A percentile compares a stretch with the other conserved stretches of the same genome.
These are phyloP conservation scores for Ranitomeya imitator DNA, from an alignment of 2,113 vertebrate species.

Conservation along the genomic window DNA sequence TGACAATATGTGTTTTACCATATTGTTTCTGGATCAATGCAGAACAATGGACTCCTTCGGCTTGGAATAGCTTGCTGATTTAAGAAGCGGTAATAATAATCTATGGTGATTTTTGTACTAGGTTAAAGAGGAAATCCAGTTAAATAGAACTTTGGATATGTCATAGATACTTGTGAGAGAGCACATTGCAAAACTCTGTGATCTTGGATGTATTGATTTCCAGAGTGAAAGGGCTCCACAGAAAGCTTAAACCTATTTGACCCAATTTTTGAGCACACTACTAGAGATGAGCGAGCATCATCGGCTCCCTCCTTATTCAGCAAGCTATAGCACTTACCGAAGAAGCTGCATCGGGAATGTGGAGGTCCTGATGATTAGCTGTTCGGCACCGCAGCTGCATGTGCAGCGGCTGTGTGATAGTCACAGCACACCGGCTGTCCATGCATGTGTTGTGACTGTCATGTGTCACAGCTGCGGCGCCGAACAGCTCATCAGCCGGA, in stretches of 20 bases:
- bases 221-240: neutral
- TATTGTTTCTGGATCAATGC: constrained; percentile 43
- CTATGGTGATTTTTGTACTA: neutral
- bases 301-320: too few relatives aligned
- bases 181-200: neutral
- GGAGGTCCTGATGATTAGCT: too few relatives aligned
- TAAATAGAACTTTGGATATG: neutral
- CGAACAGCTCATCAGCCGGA: too few relatives aligned
- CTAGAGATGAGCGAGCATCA: too few relatives aligned
- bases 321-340: too few relatives aligned
- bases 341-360: too few relatives aligned
- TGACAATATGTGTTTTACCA: constrained; percentile 47
- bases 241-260: neutral
- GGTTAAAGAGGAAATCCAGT: neutral
- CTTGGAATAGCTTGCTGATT: neutral
- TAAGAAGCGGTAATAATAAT: constrained; percentile 9
- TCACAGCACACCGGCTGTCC: too few relatives aligned
- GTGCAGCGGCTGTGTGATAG: too few relatives aligned
- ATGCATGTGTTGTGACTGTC: too few relatives aligned
- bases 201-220: neutral
- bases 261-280: neutral
- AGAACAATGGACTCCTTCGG: constrained; percentile 12
- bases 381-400: too few relatives aligned
- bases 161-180: neutral
- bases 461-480: too few relatives aligned